These are phyloP conservation scores for Diorhabda carinulata DNA, from an alignment of 1,140 invertebrate species.

Conservation along the genomic window DNA sequence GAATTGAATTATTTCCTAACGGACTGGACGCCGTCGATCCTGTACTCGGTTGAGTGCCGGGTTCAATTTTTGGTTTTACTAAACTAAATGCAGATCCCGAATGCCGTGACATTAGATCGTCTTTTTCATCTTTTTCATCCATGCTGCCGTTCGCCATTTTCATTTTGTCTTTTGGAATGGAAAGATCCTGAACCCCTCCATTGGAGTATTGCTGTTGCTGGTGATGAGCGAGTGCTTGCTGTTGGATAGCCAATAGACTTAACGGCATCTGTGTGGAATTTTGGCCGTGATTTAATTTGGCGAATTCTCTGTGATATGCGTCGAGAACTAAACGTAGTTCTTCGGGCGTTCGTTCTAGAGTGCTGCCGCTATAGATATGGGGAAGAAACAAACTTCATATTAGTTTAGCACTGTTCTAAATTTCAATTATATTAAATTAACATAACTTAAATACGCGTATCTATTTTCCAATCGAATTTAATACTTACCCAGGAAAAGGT, in stretches of 20 bases:
- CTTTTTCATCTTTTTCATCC: conserved; percentile 49
- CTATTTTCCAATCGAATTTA: background rate
- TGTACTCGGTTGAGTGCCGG: conserved; percentile 58
- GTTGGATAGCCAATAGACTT: conserved; percentile 67
- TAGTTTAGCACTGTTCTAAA: conserved; percentile 65
- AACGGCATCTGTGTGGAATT: conserved; percentile 57
- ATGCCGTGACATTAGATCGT: conserved; percentile 68
- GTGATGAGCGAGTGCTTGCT: conserved; percentile 59
- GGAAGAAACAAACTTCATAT: conserved; percentile 71
- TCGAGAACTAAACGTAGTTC: conserved; percentile 85
- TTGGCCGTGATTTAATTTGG: conserved; percentile 71
- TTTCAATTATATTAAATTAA: background rate
- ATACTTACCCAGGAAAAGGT: conserved; percentile 62
- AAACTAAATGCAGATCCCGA: conserved; percentile 80
- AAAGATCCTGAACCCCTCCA: conserved; percentile 78
- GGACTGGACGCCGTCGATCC: conserved; percentile 69
- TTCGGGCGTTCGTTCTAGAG: conserved; percentile 73
- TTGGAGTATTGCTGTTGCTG: conserved; percentile 56
- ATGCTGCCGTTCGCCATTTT: conserved; percentile 67
- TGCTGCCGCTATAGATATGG: conserved; percentile 66
- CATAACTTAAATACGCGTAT: background rate
- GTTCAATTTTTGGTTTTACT: conserved; percentile 75
- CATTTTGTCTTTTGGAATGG: conserved; percentile 73
- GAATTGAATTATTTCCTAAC: conserved; percentile 75
- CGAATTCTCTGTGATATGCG: conserved; percentile 86